These are phyloP conservation scores for Palythoa grandiflora DNA, from an alignment of 92 coral and sea anemone species.

Conservation along the genomic window DNA sequence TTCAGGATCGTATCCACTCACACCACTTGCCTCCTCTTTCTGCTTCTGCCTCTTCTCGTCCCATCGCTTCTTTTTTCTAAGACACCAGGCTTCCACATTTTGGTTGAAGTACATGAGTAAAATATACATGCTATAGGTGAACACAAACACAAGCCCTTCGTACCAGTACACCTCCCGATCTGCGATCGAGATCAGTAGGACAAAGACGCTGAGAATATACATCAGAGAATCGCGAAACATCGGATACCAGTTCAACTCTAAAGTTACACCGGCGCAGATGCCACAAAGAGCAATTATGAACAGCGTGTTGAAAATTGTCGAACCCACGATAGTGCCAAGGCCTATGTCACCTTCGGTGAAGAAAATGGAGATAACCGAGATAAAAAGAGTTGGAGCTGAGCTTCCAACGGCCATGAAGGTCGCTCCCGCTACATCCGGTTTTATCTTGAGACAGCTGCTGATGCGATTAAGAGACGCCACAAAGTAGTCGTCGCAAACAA, in stretches of 20 bases:
- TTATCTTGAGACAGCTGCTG: slow-evolving; percentile 83
- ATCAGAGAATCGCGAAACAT: slow-evolving; percentile 85
- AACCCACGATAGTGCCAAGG: slow-evolving; percentile 96
- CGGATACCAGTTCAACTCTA: slow-evolving; percentile 88
- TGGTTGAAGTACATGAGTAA: slow-evolving; percentile 89
- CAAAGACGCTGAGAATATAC: slow-evolving; percentile 83
- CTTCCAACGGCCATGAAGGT: slow-evolving; percentile 99
- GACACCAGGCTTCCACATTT: slow-evolving; percentile 63
- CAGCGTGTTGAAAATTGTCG: slow-evolving; percentile 94
- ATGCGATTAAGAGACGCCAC: slow-evolving; percentile 94
- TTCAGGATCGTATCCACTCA: slow-evolving; percentile 11
- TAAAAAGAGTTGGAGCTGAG: slow-evolving; percentile 96
- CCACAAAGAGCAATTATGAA: slow-evolving; percentile 95
- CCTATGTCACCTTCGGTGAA: slow-evolving; percentile 99
- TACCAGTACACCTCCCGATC: slow-evolving; percentile 96
- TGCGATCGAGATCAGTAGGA: slow-evolving; percentile 81
- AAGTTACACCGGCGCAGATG: slow-evolving; percentile 79
- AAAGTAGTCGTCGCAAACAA: slow-evolving; percentile 96
- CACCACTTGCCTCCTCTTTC: slow-evolving; percentile 23
- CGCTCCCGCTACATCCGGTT: slow-evolving; percentile 99
- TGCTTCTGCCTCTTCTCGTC: slow-evolving; percentile 31
- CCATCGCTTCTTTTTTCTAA: slow-evolving; percentile 42
- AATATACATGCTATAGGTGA: slow-evolving; percentile 78
- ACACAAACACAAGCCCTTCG: slow-evolving; percentile 84
- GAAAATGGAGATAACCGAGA: slow-evolving; percentile 92